phyloP scores from a whole-genome alignment of 2,888 invertebrate species.

The Anaspis maculata region DNA sequence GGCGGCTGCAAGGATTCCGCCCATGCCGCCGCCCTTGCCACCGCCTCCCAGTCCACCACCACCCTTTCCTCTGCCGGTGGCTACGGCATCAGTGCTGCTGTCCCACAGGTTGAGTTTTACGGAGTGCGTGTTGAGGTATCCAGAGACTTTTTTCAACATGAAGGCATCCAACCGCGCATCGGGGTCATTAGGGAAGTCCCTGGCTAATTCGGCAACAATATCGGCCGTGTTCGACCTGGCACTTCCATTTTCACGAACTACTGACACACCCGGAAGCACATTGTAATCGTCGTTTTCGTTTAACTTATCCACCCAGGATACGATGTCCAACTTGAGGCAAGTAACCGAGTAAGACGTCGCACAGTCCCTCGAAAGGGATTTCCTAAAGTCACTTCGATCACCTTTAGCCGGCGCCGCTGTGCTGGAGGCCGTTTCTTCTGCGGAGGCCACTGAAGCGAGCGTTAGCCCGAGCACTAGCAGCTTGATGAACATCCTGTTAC shows the following conservation, averaged over 20 bases:
- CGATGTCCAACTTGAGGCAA: slow-evolving; percentile 70
- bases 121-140: slow-evolving; percentile 64
- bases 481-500: slow-evolving; percentile 23
- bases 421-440: slow-evolving; percentile 6
- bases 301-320: slow-evolving; percentile 66
- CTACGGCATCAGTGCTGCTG: slow-evolving; percentile 35
- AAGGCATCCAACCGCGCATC: slow-evolving; percentile 70
- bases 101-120: slow-evolving; percentile 58
- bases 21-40: slow-evolving; percentile 41
- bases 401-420: background rate
- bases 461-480: background rate
- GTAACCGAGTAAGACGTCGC: slow-evolving; percentile 56
- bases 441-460: slow-evolving; percentile 2
- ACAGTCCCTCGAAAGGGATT: slow-evolving; percentile 45
- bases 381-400: slow-evolving; percentile 32
- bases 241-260: slow-evolving; percentile 56
- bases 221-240: slow-evolving; percentile 52
- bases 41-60: slow-evolving; percentile 43
- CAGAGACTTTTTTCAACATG: slow-evolving; percentile 60
- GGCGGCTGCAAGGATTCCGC: slow-evolving; percentile 46
- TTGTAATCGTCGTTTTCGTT: slow-evolving; percentile 61
- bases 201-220: slow-evolving; percentile 65
- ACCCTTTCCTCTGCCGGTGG: slow-evolving; percentile 30
- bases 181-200: slow-evolving; percentile 66
- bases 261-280: slow-evolving; percentile 65